phyloP scores from a whole-genome alignment of 1,140 invertebrate species.

The Sarcophaga peregrina region DNA sequence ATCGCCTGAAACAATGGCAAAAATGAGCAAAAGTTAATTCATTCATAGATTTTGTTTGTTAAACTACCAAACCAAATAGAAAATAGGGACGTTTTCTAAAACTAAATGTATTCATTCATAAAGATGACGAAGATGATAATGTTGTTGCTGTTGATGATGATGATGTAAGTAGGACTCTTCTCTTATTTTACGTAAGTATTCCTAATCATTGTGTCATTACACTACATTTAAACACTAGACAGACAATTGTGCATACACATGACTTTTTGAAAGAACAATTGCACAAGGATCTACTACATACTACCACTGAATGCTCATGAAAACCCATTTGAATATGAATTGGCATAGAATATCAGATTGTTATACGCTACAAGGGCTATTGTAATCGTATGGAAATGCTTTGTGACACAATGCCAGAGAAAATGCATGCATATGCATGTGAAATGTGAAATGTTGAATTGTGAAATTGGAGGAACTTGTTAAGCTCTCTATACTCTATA shows the following conservation, averaged over 20 bases:
- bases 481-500: too few relatives aligned
- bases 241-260: conserved; percentile 16
- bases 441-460: too few relatives aligned
- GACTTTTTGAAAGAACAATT: neutral
- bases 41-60: conserved; percentile 20
- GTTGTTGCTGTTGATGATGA: neutral
- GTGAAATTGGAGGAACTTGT: too few relatives aligned
- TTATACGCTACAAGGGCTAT: neutral
- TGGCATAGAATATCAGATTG: neutral
- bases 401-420: neutral
- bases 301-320: conserved; percentile 5
- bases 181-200: conserved; percentile 6
- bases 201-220: conserved; percentile 32
- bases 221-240: conserved; percentile 20
- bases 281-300: neutral
- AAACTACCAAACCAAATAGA: neutral
- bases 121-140: neutral
- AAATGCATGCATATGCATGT: too few relatives aligned
- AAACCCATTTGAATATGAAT: conserved; percentile 12
- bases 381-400: neutral
- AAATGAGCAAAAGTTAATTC: neutral
- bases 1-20: neutral
- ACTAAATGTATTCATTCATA: conserved; percentile 18
- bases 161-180: neutral
- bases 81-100: neutral